Base-by-base conservation (phyloP, 1,140 invertebrate genomes). In the Ptiloglossa arizonensis region DNA sequence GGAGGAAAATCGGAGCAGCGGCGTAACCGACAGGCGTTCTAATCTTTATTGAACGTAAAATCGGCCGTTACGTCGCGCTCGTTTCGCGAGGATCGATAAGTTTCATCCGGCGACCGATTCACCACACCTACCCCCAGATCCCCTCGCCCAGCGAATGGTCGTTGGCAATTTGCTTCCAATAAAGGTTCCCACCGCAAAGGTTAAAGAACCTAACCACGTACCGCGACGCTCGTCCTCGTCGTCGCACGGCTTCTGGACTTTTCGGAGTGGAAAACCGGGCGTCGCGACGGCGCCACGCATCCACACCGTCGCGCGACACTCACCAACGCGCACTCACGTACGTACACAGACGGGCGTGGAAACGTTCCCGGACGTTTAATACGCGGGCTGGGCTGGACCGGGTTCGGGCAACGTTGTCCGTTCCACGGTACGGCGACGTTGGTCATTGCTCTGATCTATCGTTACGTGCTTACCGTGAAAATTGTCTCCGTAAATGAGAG, bases 251-350 rank as follows among this genome's bases (percentile, higher is more conserved):
- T 76, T 59, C 64, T 69, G 64, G 35, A 52, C 52, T 76, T 76
- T 76, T 50, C 73, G 64, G 59, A 76, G 52, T 76, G 73, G 64
- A 76, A 76, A 60, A 50, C 44, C 17, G 29, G 6, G 27, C 73
- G 73, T 69, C 66, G 66, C 54, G 73, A 76, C 73, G 73, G 54
- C 73, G 73, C 73, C 73, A 32, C 19, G 22, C 19, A 27, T 17
- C 13, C 52, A 56, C 52, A 56, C n/a, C n/a, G n/a, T n/a, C n/a
- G n/a, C n/a, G n/a, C n/a, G n/a, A n/a, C n/a, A n/a, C n/a, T n/a
- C n/a, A 11, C 1, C 11, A 3, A 27, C 32, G 8, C 3, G 6
- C 13, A 41, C 13, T 27, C 17, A 11, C 8, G 5, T 11, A 60
- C 56, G 24, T n/a, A 15, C 22, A 8, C 15, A 0, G 1, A 2